phyloP scores from a whole-genome alignment of 2,113 vertebrate genomes.

The Gila orcuttii region DNA sequence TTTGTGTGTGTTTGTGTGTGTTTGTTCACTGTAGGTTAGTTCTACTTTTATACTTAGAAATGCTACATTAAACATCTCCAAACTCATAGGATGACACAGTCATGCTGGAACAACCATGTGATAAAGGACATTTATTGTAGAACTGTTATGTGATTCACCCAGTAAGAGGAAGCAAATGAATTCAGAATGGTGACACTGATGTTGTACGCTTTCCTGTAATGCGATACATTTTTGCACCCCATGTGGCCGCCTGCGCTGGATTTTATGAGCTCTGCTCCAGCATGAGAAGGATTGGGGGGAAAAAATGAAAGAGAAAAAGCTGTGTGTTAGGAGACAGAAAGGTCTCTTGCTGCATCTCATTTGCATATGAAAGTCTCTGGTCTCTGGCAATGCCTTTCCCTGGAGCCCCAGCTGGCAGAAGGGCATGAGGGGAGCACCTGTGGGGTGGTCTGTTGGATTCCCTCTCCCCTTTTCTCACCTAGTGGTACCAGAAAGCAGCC shows the following conservation, averaged over 20 bases:
- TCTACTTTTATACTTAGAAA: background rate
- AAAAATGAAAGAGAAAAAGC: background rate
- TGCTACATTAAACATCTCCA: background rate
- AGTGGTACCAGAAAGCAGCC: slow-evolving; percentile 4
- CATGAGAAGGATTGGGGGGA: background rate
- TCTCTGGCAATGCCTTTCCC: slow-evolving; percentile 20
- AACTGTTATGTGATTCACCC: slow-evolving; percentile 28
- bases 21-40: background rate
- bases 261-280: background rate
- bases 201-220: slow-evolving; percentile 23
- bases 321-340: slow-evolving; percentile 24
- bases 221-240: slow-evolving; percentile 27
- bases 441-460: background rate
- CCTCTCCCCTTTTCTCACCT: background rate
- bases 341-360: slow-evolving; percentile 46
- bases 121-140: slow-evolving; percentile 26
- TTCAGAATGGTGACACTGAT: slow-evolving; percentile 31
- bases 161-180: slow-evolving; percentile 28
- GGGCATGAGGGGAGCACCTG: slow-evolving; percentile 34
- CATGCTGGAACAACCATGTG: slow-evolving; percentile 17
- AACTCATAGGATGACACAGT: background rate
- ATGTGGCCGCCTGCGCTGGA: slow-evolving; percentile 22
- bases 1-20: background rate
- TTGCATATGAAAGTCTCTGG: slow-evolving; percentile 46
- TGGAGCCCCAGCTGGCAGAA: slow-evolving; percentile 12